Base-by-base conservation (phyloP, 1,140 invertebrate genomes). In the Thrips palmi region DNA sequence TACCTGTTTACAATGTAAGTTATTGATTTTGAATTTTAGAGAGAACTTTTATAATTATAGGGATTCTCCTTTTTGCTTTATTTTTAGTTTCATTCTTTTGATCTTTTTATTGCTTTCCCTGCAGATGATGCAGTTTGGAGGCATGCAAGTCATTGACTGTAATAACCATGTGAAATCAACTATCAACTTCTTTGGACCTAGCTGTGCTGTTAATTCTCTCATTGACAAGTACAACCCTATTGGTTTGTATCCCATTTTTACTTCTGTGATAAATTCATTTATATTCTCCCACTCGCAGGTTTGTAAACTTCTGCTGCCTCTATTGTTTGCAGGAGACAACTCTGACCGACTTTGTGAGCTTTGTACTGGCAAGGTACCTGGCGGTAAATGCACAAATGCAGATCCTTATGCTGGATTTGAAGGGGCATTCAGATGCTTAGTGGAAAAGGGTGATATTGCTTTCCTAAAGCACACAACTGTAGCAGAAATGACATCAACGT, bases 111-210 rank as follows among this genome's bases (percentile, higher is more conserved):
- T 25, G 41, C 51, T 39, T 49, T 40, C 40, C 37, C 57, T 63
- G 35, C 52, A 86, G 74, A 54, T 96, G 15, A 85, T 93, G 70
- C 68, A 71, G 50, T 57, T 74, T 41, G 79, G 78, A 18, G 74
- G 71, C 22, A 68, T 89, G 60, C 74, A 83, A 52, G 68, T 88
- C 24, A 72, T 82, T 20, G 84, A 89, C 53, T 97, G 92, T 51
- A 97, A 97, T 49, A 94, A 96, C 60, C 82, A 94, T 53, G 84
- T 97, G 0, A 92, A 96, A 58, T 83, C 85, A 3, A 79, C 87
- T 0, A 81, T 82, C 7, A 71, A 77, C 42, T 96, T 74, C 53
- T 97, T 97, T 55, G 78, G 81, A 3, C 68, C 72, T 33, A 91
- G 88, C 33, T 97, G 92, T 63, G 85, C 91, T 14, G 82, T 89